Conservation (phyloP, 2,888 invertebrate species). For the Empis livida region DNA sequence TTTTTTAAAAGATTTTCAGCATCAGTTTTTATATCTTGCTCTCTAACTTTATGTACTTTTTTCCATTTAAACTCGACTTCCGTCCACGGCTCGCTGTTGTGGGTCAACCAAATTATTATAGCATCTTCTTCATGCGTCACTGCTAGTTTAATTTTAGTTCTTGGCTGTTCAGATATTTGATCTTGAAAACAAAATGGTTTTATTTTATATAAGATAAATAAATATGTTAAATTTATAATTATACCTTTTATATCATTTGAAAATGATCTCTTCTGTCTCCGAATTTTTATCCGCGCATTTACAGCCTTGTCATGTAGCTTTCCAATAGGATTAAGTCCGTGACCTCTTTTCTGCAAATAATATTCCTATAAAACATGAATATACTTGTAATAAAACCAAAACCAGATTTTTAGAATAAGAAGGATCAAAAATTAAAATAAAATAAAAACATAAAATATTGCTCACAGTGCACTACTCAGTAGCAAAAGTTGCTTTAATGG, state of each 20-base stretch:
- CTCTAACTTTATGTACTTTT: not conserved
- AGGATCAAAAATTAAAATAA: not conserved
- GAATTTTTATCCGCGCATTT: conserved; percentile 6
- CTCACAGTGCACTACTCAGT: conserved; percentile 8
- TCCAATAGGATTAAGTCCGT: conserved; percentile 6
- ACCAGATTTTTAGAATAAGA: not conserved
- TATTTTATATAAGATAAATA: too few relatives aligned
- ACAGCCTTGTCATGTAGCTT: conserved; percentile 9
- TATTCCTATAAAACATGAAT: conserved; percentile 5
- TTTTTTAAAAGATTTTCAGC: conserved; percentile 1
- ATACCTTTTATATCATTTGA: too few relatives aligned
- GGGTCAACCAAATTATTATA: not conserved
- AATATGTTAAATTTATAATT: not conserved
- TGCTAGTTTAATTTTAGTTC: not conserved
- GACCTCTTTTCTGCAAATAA: conserved; percentile 6
- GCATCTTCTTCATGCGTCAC: not conserved
- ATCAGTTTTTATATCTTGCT: not conserved
- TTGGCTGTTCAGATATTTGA: not conserved
- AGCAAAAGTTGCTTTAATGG: conserved; percentile 6
- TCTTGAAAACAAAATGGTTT: conserved; percentile 1
- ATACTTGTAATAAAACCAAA: not conserved
- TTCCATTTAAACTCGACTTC: conserved; percentile 4
- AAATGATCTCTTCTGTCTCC: not conserved
- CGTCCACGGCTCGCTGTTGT: conserved; percentile 5
- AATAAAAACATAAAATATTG: not conserved